phyloP scores from a whole-genome alignment of 2,888 invertebrate genomes.

The Conops quadrifasciatus region DNA sequence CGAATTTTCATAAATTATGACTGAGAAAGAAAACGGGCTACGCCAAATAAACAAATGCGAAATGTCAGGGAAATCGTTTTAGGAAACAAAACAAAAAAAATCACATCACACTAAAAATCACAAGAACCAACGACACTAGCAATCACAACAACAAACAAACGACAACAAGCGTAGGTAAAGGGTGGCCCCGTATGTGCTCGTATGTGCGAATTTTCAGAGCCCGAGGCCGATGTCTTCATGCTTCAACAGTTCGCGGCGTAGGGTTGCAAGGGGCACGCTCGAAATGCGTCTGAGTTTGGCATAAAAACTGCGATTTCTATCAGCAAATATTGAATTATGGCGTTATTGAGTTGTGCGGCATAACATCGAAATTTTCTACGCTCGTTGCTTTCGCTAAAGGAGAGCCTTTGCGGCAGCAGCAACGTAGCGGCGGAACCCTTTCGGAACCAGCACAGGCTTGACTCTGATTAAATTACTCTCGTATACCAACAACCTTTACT shows the following conservation, averaged over 20 bases:
- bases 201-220: not conserved
- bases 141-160: not conserved
- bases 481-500: not conserved
- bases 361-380: constrained; percentile 13
- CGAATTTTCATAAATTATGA: constrained; percentile 61
- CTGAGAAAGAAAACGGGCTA: constrained; percentile 31
- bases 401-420: no score
- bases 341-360: constrained; percentile 27
- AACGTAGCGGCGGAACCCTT: not conserved
- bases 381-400: not conserved
- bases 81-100: constrained; percentile 6
- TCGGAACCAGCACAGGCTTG: not conserved
- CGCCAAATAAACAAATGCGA: not conserved
- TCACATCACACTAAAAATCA: constrained; percentile 15
- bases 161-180: not conserved
- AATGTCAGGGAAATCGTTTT: constrained; percentile 24
- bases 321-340: constrained; percentile 34
- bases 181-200: not conserved
- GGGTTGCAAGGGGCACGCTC: not conserved
- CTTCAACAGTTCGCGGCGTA: not conserved
- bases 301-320: constrained; percentile 29
- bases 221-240: not conserved
- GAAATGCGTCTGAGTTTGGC: constrained; percentile 22
- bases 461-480: constrained; percentile 15
- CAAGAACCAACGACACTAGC: constrained; percentile 4